Evolutionary conservation across 2,113 vertebrate species (phyloP), one percentile per base, ranked within the genome.

Genomic region (Otus sunia): DNA sequence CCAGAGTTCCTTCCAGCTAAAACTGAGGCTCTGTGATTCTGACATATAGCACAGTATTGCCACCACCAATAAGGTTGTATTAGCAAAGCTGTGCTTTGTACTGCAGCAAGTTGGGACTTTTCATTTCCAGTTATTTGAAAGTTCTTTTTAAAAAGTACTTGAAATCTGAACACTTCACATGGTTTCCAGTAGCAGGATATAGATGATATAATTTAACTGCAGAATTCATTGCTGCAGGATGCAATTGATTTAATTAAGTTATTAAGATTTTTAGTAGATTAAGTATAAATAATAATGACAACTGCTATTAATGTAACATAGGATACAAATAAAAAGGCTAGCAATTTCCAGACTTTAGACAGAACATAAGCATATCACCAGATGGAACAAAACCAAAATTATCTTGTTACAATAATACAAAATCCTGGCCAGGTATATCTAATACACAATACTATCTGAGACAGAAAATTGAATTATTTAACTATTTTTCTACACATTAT

Each of bases 181-280:
- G 73, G 56, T 47, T 59, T 85, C 62, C 81, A 89, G 47, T 23
- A 75, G 66, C 88, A 95, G 77, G 84, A 94, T 92, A 85, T 6
- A 87, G 74, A 34, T 2, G 14, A 92, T 73, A 76, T 5, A 69
- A 92, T 94, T 91, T 94, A 86, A 71, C 63, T 86, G 41, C 25
- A 92, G 74, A 82, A 92, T 63, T 92, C 59, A 94, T 58, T 94
- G 80, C 67, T 74, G 41, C 74, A 96, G 92, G 91, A 95, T 94
- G 81, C 74, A 76, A 86, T 55, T 73, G 63, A 97, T 94, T 87
- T 91, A 85, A 91, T 97, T 95, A 92, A 66, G 41, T 39, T 81
- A 92, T 91, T 95, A 94, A 59, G 36, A 69, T 34, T 84, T 94
- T 89, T 53, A 80, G 60, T 43, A 88, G 63, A 80, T 74, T 56